phyloP scores from a whole-genome alignment of 1,140 invertebrate genomes.

The Ganaspis sp. region DNA sequence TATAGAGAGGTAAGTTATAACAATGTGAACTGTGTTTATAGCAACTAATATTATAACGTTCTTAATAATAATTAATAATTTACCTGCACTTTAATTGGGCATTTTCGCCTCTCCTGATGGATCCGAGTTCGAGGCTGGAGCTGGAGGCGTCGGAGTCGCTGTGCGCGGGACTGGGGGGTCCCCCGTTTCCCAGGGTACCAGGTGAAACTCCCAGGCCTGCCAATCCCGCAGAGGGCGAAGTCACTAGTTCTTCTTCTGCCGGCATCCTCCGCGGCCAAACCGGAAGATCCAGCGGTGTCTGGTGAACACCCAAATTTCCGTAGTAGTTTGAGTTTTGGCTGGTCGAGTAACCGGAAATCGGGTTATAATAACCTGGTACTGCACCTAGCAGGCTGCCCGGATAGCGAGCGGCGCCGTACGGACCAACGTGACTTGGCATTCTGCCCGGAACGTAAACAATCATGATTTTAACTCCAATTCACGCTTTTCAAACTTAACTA shows the following conservation, averaged over 20 bases:
- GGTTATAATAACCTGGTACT: conserved; percentile 65
- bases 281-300: conserved; percentile 66
- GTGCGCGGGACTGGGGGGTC: conserved; percentile 72
- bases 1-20: too few relatives aligned
- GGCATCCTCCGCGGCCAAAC: conserved; percentile 72
- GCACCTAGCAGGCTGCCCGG: conserved; percentile 64
- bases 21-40: too few relatives aligned
- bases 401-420: conserved; percentile 70
- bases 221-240: conserved; percentile 54
- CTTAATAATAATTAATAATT: conserved; percentile 35
- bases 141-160: conserved; percentile 74
- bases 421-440: conserved; percentile 73
- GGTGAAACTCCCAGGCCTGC: conserved; percentile 46
- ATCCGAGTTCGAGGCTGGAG: conserved; percentile 72
- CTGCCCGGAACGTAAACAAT: conserved; percentile 76
- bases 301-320: conserved; percentile 60
- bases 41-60: too few relatives aligned
- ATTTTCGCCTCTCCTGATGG: conserved; percentile 68
- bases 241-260: conserved; percentile 67
- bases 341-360: conserved; percentile 59
- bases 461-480: conserved; percentile 54
- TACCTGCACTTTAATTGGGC: conserved; percentile 73
- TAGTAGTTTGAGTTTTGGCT: conserved; percentile 59
- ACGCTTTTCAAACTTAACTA: conserved; percentile 11
- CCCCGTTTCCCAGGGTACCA: conserved; percentile 55